A percentile compares a stretch with the other conserved stretches of the same genome.
These are phyloP conservation scores for Spea multiplicata DNA, from an alignment of 2,113 vertebrate genomes.

Conservation along the genomic window DNA sequence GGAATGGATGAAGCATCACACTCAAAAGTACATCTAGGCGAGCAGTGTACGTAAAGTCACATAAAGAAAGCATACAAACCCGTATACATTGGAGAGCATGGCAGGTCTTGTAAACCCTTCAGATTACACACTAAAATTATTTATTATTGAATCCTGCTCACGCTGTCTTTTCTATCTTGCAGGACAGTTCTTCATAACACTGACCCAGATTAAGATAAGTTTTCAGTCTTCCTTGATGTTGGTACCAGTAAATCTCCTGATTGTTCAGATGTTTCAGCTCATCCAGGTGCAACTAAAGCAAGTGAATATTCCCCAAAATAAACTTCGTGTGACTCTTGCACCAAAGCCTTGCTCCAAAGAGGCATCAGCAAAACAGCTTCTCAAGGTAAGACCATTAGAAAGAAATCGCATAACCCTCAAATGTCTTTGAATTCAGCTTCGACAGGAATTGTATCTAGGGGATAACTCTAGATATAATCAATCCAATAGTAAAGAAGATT, in stretches of 20 bases:
- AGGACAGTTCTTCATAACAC: slow-evolving; percentile 50
- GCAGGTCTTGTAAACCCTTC: too few species aligned
- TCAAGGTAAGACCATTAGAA: slow-evolving; percentile 45
- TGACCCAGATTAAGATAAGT: slow-evolving; percentile 52
- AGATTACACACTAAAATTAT: too few species aligned
- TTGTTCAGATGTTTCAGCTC: slow-evolving; percentile 53
- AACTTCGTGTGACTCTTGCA: not conserved
- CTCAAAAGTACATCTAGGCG: too few species aligned
- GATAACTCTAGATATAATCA: too few species aligned
- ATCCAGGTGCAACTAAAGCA: slow-evolving; percentile 16
- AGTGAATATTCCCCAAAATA: slow-evolving; percentile 25
- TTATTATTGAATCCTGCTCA: too few species aligned
- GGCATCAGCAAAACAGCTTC: not conserved
- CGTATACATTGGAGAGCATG: too few species aligned
- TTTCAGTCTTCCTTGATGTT: slow-evolving; percentile 53
- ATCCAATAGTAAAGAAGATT: too few species aligned
- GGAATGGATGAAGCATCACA: too few species aligned
- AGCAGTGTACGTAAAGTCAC: too few species aligned
- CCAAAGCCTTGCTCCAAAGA: not conserved
- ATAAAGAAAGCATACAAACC: too few species aligned
- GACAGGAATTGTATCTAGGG: too few species aligned
- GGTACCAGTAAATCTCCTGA: slow-evolving; percentile 51
- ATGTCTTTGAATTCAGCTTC: too few species aligned
- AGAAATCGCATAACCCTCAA: not conserved
- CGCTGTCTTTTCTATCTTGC: not conserved